Base-by-base conservation (phyloP, 2,888 invertebrate genomes). In the Thecocarcelia acutangulata region DNA sequence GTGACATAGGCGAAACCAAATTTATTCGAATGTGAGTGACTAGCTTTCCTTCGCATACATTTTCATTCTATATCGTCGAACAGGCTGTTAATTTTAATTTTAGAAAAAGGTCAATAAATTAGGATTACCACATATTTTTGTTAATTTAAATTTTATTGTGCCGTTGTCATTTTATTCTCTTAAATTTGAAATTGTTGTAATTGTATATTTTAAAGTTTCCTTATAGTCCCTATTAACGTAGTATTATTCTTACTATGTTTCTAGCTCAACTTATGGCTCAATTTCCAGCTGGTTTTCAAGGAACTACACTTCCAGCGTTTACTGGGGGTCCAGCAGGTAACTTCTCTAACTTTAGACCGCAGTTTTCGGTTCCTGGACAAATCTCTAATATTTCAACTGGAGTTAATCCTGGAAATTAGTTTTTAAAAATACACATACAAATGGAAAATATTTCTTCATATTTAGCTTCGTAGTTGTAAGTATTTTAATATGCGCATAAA, bases 261-360 rank as follows among this genome's bases (percentile, higher is more conserved):
- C 78, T 69, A 93, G 96, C 95, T 61, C 94, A 95, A 91, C 92
- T 94, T 89, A 95, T 96, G 92, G 94, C 95, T 86, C 95, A 95
- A 92, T 97, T 97, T 91, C 97, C 97, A 24, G 92, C 94, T 85
- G 96, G 96, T 78, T 97, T 97, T 91, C 94, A 94, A 87, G 93
- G 94, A 85, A 94, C 94, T 56, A 89, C 93, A 78, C 91, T 96
- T 88, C 93, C 94, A 12, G 94, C 94, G 63, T 95, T 95, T 91
- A 93, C 94, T 33, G 94, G 95, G 59, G 90, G 89, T 24, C 94
- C 95, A 42, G 95, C 95, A 72, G 95, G 96, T 52, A 97, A 96
- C 92, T 97, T 97, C 91, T 94, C 95, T 86, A 95, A 95, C 91
- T 97, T 97, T 93, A 94, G 97, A 91, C 97, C 97, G 89, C 97